Evolutionary conservation across 2,888 invertebrate species (phyloP), one percentile per base, ranked within the genome.

Genomic region (Agonopterix arenella): DNA sequence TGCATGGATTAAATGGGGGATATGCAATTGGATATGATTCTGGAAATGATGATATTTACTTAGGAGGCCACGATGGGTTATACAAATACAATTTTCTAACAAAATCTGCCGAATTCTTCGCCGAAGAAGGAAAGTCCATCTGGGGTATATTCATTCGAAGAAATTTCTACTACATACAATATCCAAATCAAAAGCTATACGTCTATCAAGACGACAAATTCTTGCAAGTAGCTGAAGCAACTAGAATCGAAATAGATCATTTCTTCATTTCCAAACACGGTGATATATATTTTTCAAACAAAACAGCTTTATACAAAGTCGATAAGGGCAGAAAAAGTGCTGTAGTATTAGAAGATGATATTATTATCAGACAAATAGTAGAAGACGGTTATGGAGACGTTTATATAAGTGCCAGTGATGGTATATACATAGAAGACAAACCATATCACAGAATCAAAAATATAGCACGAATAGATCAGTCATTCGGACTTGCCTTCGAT

Each of bases 61-160:
- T 86, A 42, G 86, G 86, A 0, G 86, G 85, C 0, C 83, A 86
- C 44, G 73, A 84, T n/a, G 86, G 86, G 0, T 81, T 86, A 4
- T 86, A 83, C 57, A 83, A 80, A 58, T 85, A 82, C 52, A 83
- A 83, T 49, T 84, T 83, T 51, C 50, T 80, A 1, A 76, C 74
- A 0, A 76, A 72, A 56, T 45, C 62, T 16, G 86, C 83, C 0
- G 81, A 83, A 8, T 83, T 72, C 49, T 86, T 83, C 56, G 75
- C 73, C 0, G 84, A 84, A 64, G 66, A 74, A 53, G 83, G 81
- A 1, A 81, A 73, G 50, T 84, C 84, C 1, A 76, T 86, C 4
- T 86, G 86, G 85, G 72, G 65, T 0, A 43, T 86, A 28, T 84
- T 80, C 47, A 67, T 85, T 1, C 69, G 73, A 41, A 69, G 65